Percentiles rank a stretch among this genome's conserved stretches.
Conservation (phyloP, 2,113 vertebrate species). For the Shinisaurus crocodilurus region DNA sequence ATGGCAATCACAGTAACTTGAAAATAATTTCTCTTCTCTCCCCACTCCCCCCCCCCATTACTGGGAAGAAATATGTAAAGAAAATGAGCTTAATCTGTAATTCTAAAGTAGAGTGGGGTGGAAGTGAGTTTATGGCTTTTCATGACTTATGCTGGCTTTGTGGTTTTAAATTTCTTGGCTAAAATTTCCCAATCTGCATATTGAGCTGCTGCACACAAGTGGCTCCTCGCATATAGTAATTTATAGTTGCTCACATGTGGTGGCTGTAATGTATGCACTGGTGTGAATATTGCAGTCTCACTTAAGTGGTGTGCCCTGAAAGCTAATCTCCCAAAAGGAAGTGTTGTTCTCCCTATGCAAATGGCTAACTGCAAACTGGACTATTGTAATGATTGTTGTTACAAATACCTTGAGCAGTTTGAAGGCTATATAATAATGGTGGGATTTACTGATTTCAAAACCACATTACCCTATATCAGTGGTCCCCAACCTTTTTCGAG, state of each 20-base stretch:
- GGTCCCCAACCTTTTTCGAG: too few relatives aligned
- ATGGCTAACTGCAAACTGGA: neutral
- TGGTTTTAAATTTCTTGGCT: neutral
- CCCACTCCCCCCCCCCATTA: neutral
- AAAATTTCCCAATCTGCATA: neutral
- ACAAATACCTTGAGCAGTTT: neutral
- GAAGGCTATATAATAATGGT: neutral
- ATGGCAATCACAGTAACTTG: conserved; percentile 18
- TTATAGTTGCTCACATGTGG: neutral
- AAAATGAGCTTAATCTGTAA: conserved; percentile 23
- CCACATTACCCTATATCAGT: too few relatives aligned
- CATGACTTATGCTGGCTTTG: neutral
- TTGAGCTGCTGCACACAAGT: neutral
- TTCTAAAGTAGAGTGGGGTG: neutral
- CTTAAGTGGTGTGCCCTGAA: neutral
- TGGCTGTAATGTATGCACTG: neutral
- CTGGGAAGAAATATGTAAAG: conserved; percentile 21
- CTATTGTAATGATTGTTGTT: neutral
- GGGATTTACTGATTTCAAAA: neutral
- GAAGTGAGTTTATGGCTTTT: neutral
- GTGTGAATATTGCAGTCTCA: neutral
- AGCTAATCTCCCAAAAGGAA: neutral
- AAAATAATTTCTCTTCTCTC: neutral
- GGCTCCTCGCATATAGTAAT: neutral
- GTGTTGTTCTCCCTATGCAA: neutral